Evolutionary conservation across 1,140 invertebrate species (phyloP), one percentile per base, ranked within the genome.

Genomic region (Calliphora vicina): DNA sequence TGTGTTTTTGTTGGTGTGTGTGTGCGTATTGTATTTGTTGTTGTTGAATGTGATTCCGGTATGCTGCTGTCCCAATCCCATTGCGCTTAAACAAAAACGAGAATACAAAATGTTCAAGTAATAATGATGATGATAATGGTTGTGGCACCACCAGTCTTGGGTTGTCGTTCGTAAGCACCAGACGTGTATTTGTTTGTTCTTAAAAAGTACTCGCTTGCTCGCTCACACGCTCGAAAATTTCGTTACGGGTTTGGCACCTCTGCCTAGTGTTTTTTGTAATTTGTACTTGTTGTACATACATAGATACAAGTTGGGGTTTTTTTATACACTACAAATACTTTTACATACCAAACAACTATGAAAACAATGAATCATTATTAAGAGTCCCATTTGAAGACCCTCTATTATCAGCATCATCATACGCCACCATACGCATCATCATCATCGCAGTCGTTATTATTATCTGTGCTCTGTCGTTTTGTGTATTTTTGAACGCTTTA

Each of bases 11-110:
- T 23, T 20, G 74, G 74, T 78, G 23, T 78, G 17, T 4, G 45
- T 42, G 80, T 61, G 80, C 57, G 50, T 67, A 25, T 45, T 20
- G 35, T 1, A 12, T 42, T n/a, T 43, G 73, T n/a, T 26, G 6
- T n/a, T 35, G 6, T 35, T 35, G 1, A 35, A 35, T 27, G 27
- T 45, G 76, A 29, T 80, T 81, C 50, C 26, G 45, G 45, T 26
- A 29, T 57, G 80, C 15, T 35, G 78, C 9, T 35, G 61, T 84
- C 83, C 80, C 80, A 84, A 84, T 84, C 83, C 83, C 83, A 82
- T 25, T 61, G 83, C 83, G 83, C 71, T 23, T 43, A 78, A 67
- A 78, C 74, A 78, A 43, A 23, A 20, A 43, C 35, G 43, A 45
- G 74, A 78, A 45, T 43, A 23, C 10, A 20, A 23, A 78, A 17